phyloP scores from a whole-genome alignment of 2,888 invertebrate genomes.

The Nomada hirtipes region DNA sequence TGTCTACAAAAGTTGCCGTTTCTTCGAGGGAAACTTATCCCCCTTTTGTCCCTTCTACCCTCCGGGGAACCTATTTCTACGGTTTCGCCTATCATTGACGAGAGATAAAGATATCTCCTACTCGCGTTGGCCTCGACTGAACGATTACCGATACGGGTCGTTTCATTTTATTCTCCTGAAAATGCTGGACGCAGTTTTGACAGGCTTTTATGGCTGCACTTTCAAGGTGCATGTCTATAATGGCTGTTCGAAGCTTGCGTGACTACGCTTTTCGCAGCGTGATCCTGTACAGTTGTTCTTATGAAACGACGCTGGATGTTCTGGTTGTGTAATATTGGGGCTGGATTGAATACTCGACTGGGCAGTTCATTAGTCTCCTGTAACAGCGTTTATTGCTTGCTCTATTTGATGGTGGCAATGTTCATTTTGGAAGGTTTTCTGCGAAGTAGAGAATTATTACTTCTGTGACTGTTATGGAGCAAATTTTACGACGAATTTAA shows the following conservation, averaged over 20 bases:
- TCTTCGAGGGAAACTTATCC: neutral
- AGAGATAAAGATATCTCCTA: constrained; percentile 18
- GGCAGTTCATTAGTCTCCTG: neutral
- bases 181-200: neutral
- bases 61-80: constrained; percentile 21
- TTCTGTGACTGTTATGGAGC: no score
- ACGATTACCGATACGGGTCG: constrained; percentile 13
- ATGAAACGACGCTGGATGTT: neutral
- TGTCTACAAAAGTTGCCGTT: constrained; percentile 15
- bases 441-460: no score
- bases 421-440: neutral
- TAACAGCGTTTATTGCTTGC: neutral
- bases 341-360: neutral
- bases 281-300: neutral
- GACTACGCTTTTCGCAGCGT: neutral
- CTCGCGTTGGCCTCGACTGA: constrained; percentile 23
- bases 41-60: neutral
- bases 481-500: no score
- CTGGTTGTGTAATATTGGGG: neutral
- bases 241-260: neutral
- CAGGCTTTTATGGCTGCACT: neutral
- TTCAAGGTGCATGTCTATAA: neutral
- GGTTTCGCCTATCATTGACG: constrained; percentile 20
- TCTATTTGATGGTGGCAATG: neutral
- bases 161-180: neutral